phyloP scores from a whole-genome alignment of 2,888 invertebrate species.

The Sesia apiformis region DNA sequence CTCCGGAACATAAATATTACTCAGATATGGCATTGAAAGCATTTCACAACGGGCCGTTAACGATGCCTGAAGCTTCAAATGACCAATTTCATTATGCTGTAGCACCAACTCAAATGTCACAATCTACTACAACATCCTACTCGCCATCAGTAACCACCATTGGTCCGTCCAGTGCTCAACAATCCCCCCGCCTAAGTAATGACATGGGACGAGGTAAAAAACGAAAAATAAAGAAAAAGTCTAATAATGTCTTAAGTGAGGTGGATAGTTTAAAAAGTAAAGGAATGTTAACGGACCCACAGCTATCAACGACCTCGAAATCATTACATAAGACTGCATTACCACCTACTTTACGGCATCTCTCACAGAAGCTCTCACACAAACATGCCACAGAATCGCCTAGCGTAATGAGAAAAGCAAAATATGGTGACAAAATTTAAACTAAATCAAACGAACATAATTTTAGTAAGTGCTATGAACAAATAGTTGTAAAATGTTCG shows the following conservation, averaged over 20 bases:
- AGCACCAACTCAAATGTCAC: constrained; percentile 25
- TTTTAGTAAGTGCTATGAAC: constrained; percentile 19
- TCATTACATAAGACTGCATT: not conserved
- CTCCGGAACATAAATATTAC: constrained; percentile 52
- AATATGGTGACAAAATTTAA: constrained; percentile 65
- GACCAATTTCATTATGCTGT: constrained; percentile 51
- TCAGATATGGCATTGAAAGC: constrained; percentile 50
- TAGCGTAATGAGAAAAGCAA: constrained; percentile 34
- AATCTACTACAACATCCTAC: not conserved
- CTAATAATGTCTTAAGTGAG: not conserved
- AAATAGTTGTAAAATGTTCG: constrained; percentile 14
- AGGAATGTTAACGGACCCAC: constrained; percentile 8
- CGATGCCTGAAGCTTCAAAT: constrained; percentile 52
- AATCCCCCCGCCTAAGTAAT: not conserved
- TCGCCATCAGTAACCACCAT: not conserved
- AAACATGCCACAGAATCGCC: constrained; percentile 19
- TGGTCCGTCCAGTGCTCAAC: not conserved
- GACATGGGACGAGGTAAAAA: constrained; percentile 2
- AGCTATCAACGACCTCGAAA: not conserved
- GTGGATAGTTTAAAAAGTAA: constrained; percentile 3
- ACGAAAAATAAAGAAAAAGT: constrained; percentile 4
- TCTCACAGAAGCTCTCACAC: constrained; percentile 5
- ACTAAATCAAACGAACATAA: constrained; percentile 2
- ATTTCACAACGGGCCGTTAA: constrained; percentile 32
- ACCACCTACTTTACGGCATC: not conserved